Base-by-base conservation (phyloP, 2,888 invertebrate genomes). In the Eristalinus aeneus region DNA sequence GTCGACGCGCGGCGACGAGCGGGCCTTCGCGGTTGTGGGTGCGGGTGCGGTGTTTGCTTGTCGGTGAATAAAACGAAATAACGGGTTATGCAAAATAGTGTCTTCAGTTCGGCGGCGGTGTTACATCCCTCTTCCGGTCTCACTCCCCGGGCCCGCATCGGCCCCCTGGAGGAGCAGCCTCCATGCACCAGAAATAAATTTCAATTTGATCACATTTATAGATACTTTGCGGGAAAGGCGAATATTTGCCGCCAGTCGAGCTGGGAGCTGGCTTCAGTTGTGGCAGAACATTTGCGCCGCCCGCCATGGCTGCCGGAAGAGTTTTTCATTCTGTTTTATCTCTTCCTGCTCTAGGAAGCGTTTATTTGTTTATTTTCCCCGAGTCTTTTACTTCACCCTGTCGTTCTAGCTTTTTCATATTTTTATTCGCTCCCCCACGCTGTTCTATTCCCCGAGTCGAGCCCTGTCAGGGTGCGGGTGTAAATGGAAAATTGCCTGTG, bases 71-170 rank as follows among this genome's bases (percentile, higher is more conserved):
- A 16, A 86, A 71, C 77, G 56, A 78, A 86, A 86, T 86, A 82
- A 86, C 82, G 86, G 86, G 86, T 86, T 86, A 86, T 86, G 82
- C 82, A 82, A 82, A 86, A 71, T 78, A 86, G 86, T 86, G 77
- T 77, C 76, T 86, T 85, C 54, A 68, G 73, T 65, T 39, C 58
- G 46, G 46, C 22, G 46, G 46, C n/a, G 54, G 64, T 69, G 39
- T 36, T 56, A 36, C 75, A 54, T 67, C 68, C 63, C 64, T 16
- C 16, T 36, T 11, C 8, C 53, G 10, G 65, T 20, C 46, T 46
- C 31, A 4, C 34, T 65, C 61, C 27, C 23, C 16, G 16, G 46
- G 34, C 16, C 46, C n/a, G 46, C 12, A 4, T 34, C 34, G 4
- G 31, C 16, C 16, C n/a, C 22, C 12, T 11, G 53, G 22, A 31